Conservation (phyloP, 2,888 invertebrate genomes). For the Caenorhabditis doughertyi region DNA sequence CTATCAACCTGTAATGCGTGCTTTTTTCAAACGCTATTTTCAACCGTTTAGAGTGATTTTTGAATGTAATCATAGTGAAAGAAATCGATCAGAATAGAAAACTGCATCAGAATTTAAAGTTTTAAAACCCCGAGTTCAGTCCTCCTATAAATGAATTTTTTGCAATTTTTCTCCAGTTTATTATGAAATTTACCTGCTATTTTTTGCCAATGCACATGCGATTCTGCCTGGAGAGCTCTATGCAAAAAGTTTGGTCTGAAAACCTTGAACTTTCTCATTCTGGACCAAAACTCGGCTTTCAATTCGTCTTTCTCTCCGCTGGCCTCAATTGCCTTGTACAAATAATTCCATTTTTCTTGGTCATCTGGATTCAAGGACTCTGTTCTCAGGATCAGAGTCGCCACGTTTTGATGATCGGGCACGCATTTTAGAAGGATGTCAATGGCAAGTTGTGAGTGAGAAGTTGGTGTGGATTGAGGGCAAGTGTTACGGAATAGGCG, state of each 20-base stretch:
- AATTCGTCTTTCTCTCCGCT: constrained; percentile 65
- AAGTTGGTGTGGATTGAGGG: constrained; percentile 60
- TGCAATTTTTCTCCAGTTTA: too few relatives aligned
- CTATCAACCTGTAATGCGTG: too few relatives aligned
- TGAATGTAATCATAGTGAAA: too few relatives aligned
- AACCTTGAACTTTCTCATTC: constrained; percentile 72
- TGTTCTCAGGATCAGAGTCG: constrained; percentile 71
- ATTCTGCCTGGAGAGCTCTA: constrained; percentile 68
- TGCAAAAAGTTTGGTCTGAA: constrained; percentile 74
- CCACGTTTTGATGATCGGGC: constrained; percentile 74
- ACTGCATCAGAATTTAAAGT: too few relatives aligned
- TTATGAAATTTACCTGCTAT: constrained; percentile 54
- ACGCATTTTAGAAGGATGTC: constrained; percentile 72
- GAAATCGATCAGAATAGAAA: too few relatives aligned
- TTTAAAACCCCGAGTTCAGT: too few relatives aligned
- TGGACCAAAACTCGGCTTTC: constrained; percentile 72
- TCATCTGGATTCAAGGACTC: constrained; percentile 67
- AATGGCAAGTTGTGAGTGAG: constrained; percentile 72
- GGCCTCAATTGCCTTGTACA: constrained; percentile 71
- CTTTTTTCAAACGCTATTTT: too few relatives aligned
- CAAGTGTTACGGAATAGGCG: constrained; percentile 76
- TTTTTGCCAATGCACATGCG: constrained; percentile 59
- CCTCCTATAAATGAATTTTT: too few relatives aligned
- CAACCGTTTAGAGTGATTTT: too few relatives aligned
- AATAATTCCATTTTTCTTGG: constrained; percentile 74